phyloP scores from a whole-genome alignment of 2,888 invertebrate genomes.

The Autographa gamma region DNA sequence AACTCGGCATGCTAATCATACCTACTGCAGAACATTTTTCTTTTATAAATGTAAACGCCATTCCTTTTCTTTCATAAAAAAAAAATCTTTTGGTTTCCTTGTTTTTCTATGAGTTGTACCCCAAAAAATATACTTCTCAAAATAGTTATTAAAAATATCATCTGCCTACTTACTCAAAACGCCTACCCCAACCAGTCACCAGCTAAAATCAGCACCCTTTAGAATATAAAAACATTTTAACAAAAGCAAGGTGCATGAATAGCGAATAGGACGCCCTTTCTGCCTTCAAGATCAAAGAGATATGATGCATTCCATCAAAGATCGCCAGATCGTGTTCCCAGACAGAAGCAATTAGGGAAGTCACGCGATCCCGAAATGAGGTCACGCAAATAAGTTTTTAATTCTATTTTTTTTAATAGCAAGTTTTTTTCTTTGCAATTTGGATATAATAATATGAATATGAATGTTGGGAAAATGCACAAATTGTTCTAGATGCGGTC shows the following conservation, averaged over 20 bases:
- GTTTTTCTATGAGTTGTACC: no score
- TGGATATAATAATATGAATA: neutral
- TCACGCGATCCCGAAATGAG: neutral
- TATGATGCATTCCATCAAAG: conserved; percentile 6
- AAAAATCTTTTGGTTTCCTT: no score
- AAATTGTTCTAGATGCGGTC: neutral
- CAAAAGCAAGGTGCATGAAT: neutral
- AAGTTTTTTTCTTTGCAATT: neutral
- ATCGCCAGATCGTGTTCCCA: conserved; percentile 5
- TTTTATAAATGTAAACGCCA: no score
- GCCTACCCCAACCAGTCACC: no score
- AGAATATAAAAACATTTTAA: no score
- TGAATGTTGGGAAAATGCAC: neutral
- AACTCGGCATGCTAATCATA: no score
- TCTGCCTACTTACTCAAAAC: no score
- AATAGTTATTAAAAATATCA: no score
- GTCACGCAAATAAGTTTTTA: neutral
- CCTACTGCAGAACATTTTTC: no score
- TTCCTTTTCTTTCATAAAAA: no score
- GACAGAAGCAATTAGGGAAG: neutral
- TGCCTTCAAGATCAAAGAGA: neutral
- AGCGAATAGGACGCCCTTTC: neutral
- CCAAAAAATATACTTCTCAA: no score
- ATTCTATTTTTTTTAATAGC: neutral
- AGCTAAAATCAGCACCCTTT: no score